Conservation (phyloP, 2,888 invertebrate species). For the Agrotis segetum region DNA sequence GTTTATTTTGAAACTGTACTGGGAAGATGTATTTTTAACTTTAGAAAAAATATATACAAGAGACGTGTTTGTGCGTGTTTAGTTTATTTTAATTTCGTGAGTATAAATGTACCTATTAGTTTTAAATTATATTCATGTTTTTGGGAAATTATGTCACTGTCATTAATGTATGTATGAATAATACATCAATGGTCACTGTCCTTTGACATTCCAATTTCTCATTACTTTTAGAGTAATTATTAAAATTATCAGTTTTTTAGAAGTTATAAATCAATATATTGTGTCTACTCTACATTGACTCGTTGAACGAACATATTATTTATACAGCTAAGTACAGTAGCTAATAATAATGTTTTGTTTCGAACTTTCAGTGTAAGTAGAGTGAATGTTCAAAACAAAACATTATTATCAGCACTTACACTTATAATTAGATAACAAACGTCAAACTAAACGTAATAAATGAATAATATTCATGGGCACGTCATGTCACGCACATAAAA, state of each 20-base stretch:
- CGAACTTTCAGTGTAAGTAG: no score
- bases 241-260: no score
- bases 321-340: neutral
- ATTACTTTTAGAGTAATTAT: no score
- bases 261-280: no score
- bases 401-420: constrained; percentile 40
- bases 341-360: no score
- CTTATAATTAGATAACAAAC: constrained; percentile 50
- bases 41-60: constrained; percentile 22
- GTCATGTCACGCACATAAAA: constrained; percentile 71
- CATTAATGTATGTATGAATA: no score
- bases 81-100: constrained; percentile 15
- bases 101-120: neutral
- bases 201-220: no score
- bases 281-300: no score
- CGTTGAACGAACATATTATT: no score
- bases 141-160: neutral
- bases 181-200: no score
- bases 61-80: constrained; percentile 1
- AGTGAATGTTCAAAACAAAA: constrained; percentile 29
- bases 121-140: neutral
- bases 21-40: constrained; percentile 44
- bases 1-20: constrained; percentile 48
- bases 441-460: constrained; percentile 56
- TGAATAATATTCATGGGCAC: constrained; percentile 64